Base-by-base conservation (phyloP, 2,113 vertebrate genomes). In the Gambusia holbrooki region DNA sequence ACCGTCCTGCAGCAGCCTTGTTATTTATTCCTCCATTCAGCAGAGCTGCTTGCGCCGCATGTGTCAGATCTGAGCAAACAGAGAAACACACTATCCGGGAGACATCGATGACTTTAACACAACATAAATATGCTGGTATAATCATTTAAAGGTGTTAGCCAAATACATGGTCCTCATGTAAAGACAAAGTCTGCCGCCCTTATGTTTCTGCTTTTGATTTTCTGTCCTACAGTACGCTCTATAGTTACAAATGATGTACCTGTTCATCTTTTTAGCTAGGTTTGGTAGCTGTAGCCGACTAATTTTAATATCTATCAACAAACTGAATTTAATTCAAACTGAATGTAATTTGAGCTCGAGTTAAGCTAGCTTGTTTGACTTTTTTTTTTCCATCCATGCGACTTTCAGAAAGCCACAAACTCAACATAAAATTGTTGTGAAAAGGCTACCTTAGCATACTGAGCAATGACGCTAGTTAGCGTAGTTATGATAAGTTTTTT, bases 11-110 rank as follows among this genome's bases (percentile, higher is more conserved):
- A 28, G 82, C 7, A 42, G 69, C 74, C 54, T 87, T 84, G 82
- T 86, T 84, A 90, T 85, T 81, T 81, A 91, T 89, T 77, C 72
- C 69, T 66, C 77, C 42, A 45, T 82, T 85, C 78, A 70, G 79
- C 73, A 80, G 68, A 83, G 69, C 62, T 2, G 42, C 32, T 42
- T 30, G 33, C 17, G n/a, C 74, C 76, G 83, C 81, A 66, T 76
- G 84, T 68, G 71, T 72, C 71, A 63, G 45, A 69, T 65, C 60
- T 48, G 74, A 30, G 12, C 66, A 65, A 74, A 29, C 64, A 67
- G 30, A 66, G 25, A 42, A 30, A 62, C 30, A 73, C 73, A 19
- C 42, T 14, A 45, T 65, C 66, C 58, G 40, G 11, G 19, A 54
- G 60, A 67, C 58, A 54, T 32, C 19, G 71, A 61, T 28, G 32